phyloP scores from a whole-genome alignment of 2,113 vertebrate genomes.

The Galemys pyrenaicus region DNA sequence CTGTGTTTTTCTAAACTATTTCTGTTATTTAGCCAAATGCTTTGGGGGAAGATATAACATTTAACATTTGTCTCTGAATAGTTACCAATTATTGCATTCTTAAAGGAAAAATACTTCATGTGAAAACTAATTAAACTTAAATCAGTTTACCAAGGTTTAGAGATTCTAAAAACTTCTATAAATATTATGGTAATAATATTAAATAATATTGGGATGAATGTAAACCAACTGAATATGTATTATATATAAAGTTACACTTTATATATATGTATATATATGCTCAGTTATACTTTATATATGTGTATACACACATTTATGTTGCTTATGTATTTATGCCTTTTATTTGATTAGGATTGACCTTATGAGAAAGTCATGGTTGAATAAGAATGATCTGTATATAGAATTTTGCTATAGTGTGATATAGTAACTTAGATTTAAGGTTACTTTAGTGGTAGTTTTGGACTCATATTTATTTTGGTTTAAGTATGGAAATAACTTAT shows the following conservation, averaged over 20 bases:
- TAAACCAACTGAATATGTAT: conserved; percentile 15
- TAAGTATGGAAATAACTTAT: conserved; percentile 5
- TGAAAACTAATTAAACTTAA: conserved; percentile 52
- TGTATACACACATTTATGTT: background rate
- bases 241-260: background rate
- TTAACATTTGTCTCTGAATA: conserved; percentile 41
- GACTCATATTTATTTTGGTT: conserved; percentile 29
- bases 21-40: conserved; percentile 33
- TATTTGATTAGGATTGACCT: conserved; percentile 24
- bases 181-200: background rate
- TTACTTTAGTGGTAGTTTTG: conserved; percentile 47
- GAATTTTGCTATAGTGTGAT: conserved; percentile 44
- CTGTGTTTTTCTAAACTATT: conserved; percentile 19
- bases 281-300: background rate
- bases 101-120: conserved; percentile 4
- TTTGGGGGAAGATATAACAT: background rate
- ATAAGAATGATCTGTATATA: conserved; percentile 14
- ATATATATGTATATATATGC: background rate
- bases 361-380: conserved; percentile 49
- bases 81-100: conserved; percentile 13
- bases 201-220: conserved; percentile 7
- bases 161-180: conserved; percentile 37
- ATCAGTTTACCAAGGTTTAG: conserved; percentile 27
- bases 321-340: conserved; percentile 34
- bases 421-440: conserved; percentile 21